A percentile compares a stretch with the other conserved stretches of the same genome.
Conservation (phyloP, 1,140 invertebrate genomes). For the Drosophila pseudoobscura region DNA sequence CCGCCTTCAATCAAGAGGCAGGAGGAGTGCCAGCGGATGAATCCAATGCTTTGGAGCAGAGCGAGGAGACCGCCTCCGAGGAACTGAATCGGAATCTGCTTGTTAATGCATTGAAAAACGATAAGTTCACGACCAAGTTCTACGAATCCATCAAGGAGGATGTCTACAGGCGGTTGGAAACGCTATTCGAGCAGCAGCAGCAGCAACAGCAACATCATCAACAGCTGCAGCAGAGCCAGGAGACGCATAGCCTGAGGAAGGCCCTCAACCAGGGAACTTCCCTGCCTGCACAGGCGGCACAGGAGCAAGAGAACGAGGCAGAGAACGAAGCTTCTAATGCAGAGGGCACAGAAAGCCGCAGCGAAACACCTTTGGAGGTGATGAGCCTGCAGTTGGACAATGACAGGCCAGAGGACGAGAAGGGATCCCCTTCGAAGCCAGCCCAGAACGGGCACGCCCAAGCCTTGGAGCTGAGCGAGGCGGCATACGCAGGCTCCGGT, state of each 20-base stretch:
- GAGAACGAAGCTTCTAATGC: slow-evolving; percentile 24
- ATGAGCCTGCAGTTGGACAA: slow-evolving; percentile 37
- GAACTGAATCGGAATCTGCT: slow-evolving; percentile 79
- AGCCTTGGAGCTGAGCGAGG: slow-evolving; percentile 20
- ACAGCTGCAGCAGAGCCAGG: slow-evolving; percentile 30
- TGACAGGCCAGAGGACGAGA: slow-evolving; percentile 69
- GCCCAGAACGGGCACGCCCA: slow-evolving; percentile 22
- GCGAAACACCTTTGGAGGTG: slow-evolving; percentile 44
- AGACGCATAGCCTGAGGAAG: slow-evolving; percentile 81
- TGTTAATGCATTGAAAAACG: slow-evolving; percentile 79
- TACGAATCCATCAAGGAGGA: slow-evolving; percentile 87
- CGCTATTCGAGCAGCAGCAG: slow-evolving; percentile 87
- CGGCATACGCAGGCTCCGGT: slow-evolving; percentile 10
- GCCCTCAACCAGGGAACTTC: slow-evolving; percentile 53
- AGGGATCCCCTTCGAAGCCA: slow-evolving; percentile 19
- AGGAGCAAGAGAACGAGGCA: slow-evolving; percentile 2
- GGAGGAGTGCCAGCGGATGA: slow-evolving; percentile 34
- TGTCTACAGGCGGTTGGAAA: slow-evolving; percentile 88
- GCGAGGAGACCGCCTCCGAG: slow-evolving; percentile 75
- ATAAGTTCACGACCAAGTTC: slow-evolving; percentile 85
- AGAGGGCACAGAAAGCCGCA: slow-evolving; percentile 66
- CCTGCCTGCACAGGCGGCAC: not conserved
- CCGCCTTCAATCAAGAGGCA: slow-evolving; percentile 46
- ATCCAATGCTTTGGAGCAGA: slow-evolving; percentile 60
- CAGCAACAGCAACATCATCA: slow-evolving; percentile 68